Percentiles rank a stretch among this genome's conserved stretches.
phyloP scores from a whole-genome alignment of 2,797 vertebrate species.

The Salarias fasciatus region DNA sequence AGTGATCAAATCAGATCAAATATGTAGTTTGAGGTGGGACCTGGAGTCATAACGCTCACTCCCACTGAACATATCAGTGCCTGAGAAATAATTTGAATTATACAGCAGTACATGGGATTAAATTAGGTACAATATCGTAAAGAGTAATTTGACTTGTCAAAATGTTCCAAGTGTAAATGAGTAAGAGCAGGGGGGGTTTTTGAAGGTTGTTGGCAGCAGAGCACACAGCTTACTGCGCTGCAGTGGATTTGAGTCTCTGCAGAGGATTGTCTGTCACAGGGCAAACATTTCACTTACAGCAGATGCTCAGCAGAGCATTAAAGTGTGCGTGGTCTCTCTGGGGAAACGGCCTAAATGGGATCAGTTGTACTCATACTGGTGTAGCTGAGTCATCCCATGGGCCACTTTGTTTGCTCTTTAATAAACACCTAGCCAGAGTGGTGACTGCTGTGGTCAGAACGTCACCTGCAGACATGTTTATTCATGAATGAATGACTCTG shows the following conservation, averaged over 20 bases:
- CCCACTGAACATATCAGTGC: conserved; percentile 2
- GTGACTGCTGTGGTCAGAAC: conserved; percentile 14
- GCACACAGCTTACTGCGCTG: conserved; percentile 23
- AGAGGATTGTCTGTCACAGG: conserved; percentile 46
- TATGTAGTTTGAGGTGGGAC: conserved; percentile 22
- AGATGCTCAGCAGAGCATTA: conserved; percentile 49
- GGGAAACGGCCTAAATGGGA: conserved; percentile 57
- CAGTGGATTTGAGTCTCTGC: conserved; percentile 23
- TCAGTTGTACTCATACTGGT: conserved; percentile 39
- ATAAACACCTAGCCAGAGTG: conserved; percentile 18
- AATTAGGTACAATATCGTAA: conserved; percentile 32
- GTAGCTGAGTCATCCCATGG: conserved; percentile 15
- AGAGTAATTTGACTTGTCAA: conserved; percentile 29
- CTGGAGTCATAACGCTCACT: conserved; percentile 2
- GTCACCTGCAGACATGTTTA: background rate
- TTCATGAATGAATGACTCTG: background rate
- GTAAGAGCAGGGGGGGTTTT: conserved; percentile 10
- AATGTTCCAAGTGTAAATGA: conserved; percentile 16
- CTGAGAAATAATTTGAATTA: conserved; percentile 39
- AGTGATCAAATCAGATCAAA: conserved; percentile 32
- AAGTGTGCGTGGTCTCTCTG: conserved; percentile 38
- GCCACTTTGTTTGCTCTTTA: conserved; percentile 33
- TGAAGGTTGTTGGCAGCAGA: conserved; percentile 18
- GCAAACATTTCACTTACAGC: conserved; percentile 54
- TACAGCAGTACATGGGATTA: conserved; percentile 14